Conservation (phyloP, 2,797 vertebrate genomes). For the Chelidonichthys spinosus region DNA sequence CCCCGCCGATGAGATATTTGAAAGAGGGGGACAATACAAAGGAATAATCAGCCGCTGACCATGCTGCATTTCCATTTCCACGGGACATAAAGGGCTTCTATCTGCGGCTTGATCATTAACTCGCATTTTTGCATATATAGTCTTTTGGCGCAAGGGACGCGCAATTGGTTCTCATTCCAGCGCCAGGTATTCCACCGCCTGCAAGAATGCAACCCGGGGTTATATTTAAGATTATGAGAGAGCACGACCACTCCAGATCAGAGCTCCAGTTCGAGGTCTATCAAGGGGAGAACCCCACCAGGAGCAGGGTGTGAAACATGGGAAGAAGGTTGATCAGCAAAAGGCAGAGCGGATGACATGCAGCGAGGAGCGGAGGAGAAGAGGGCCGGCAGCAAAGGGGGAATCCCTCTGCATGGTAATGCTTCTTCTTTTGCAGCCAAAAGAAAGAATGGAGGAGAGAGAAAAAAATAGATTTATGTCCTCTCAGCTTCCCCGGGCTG, state of each 20-base stretch:
- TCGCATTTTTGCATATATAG: slow-evolving; percentile 45
- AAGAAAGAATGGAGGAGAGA: slow-evolving; percentile 47
- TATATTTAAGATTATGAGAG: slow-evolving; percentile 22
- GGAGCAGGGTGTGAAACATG: slow-evolving; percentile 78
- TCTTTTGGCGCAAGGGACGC: slow-evolving; percentile 34
- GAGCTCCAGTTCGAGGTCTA: slow-evolving; percentile 42
- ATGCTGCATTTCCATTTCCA: slow-evolving; percentile 70
- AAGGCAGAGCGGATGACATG: slow-evolving; percentile 83
- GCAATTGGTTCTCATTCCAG: slow-evolving; percentile 32
- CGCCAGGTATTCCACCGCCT: slow-evolving; percentile 5
- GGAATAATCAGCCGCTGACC: slow-evolving; percentile 62
- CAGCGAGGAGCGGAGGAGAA: slow-evolving; percentile 80
- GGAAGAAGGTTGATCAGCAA: slow-evolving; percentile 85
- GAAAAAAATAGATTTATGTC: slow-evolving; percentile 89
- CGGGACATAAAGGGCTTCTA: slow-evolving; percentile 73
- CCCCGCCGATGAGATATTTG: slow-evolving; percentile 28
- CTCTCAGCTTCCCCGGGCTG: slow-evolving; percentile 86
- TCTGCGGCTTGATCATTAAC: slow-evolving; percentile 78
- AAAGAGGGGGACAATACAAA: slow-evolving; percentile 54
- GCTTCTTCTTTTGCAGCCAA: slow-evolving; percentile 89
- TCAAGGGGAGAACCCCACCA: slow-evolving; percentile 56
- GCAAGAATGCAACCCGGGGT: not conserved
- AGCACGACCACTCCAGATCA: slow-evolving; percentile 50
- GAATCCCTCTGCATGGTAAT: slow-evolving; percentile 91
- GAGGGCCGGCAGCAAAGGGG: slow-evolving; percentile 78